These are phyloP conservation scores for Conus canariensis DNA, from an alignment of 2,888 invertebrate species.

Conservation along the genomic window DNA sequence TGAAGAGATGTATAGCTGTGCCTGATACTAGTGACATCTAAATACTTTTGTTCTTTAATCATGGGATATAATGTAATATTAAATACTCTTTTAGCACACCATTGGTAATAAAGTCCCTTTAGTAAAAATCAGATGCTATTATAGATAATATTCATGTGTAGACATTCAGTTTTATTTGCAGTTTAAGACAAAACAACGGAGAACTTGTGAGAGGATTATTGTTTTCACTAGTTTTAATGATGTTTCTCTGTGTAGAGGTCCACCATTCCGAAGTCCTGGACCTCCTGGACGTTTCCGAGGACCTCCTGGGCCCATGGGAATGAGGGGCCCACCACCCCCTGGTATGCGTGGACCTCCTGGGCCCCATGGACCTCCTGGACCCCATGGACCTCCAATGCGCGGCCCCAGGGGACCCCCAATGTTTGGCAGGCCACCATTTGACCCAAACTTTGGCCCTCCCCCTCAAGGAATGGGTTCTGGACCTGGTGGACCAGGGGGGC, in stretches of 20 bases:
- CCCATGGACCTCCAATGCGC: constrained; percentile 45
- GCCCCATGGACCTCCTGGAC: constrained; percentile 74
- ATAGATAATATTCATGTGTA: no score
- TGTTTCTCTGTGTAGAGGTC: constrained; percentile 41
- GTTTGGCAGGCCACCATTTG: constrained; percentile 81
- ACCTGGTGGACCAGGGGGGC: constrained; percentile 42
- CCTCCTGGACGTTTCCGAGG: constrained; percentile 74
- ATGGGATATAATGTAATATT: no score
- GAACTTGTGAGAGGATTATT: no score
- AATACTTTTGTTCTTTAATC: no score
- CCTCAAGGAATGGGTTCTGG: constrained; percentile 60
- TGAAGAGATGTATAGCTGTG: no score
- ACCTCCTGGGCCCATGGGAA: constrained; percentile 62
- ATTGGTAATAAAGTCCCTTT: no score
- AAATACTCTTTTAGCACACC: no score
- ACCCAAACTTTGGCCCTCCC: constrained; percentile 82
- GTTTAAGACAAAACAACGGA: no score
- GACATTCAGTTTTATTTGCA: no score
- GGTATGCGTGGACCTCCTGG: constrained; percentile 73
- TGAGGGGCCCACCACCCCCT: constrained; percentile 58
- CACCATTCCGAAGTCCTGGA: constrained; percentile 72
- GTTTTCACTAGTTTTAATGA: no score
- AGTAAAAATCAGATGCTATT: no score
- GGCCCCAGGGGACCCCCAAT: constrained; percentile 57
- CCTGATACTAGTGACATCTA: no score